Conservation (phyloP, 2,797 vertebrate species). For the Enteromius paludinosus region DNA sequence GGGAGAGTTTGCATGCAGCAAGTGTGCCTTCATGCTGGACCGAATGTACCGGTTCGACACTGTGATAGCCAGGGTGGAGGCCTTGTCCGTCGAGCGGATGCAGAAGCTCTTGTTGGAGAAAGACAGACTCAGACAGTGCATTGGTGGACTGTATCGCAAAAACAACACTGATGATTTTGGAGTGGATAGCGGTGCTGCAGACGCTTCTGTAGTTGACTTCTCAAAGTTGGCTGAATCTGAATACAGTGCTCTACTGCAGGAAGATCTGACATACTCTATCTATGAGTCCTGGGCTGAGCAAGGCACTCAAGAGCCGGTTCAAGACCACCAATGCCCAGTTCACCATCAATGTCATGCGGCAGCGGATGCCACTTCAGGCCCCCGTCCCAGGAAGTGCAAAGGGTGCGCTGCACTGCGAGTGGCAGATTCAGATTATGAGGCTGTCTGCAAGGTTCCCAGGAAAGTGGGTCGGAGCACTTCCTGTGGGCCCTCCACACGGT, state of each 20-base stretch:
- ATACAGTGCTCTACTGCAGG: constrained; percentile 87
- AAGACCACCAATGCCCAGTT: constrained; percentile 69
- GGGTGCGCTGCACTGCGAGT: constrained; percentile 87
- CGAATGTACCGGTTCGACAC: constrained; percentile 92
- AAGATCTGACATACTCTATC: constrained; percentile 88
- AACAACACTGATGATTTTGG: constrained; percentile 73
- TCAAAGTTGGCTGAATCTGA: constrained; percentile 78
- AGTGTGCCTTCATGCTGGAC: constrained; percentile 96
- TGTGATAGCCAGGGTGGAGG: constrained; percentile 85
- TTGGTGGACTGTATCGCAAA: constrained; percentile 86
- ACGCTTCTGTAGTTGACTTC: constrained; percentile 75
- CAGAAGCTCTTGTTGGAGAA: constrained; percentile 91
- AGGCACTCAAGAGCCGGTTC: constrained; percentile 64
- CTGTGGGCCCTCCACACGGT: constrained; percentile 81
- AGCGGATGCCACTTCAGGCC: constrained; percentile 65
- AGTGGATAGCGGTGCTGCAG: constrained; percentile 54
- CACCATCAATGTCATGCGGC: constrained; percentile 63
- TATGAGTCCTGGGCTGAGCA: constrained; percentile 91
- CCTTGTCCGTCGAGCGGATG: constrained; percentile 85
- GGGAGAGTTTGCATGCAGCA: constrained; percentile 94
- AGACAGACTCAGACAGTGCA: constrained; percentile 89
- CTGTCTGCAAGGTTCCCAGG: constrained; percentile 90
- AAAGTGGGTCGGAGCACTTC: constrained; percentile 85
- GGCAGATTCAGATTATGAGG: constrained; percentile 91
- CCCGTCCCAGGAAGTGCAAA: constrained; percentile 82